Evolutionary conservation across 2,888 invertebrate species (phyloP), one percentile per base, ranked within the genome.

Genomic region (Glomeris marginata): DNA sequence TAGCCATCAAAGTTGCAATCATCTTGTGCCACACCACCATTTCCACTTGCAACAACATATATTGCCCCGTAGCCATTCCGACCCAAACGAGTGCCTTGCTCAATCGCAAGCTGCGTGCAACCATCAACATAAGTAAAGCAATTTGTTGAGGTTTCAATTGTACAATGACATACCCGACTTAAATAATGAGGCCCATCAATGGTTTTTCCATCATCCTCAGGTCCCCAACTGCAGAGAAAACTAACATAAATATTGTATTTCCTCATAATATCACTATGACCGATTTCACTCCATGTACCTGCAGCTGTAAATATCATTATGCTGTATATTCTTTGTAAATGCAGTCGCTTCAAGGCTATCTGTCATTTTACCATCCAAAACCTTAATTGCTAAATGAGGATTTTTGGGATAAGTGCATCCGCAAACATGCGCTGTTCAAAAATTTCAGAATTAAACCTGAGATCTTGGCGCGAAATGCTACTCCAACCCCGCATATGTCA

Each of bases 1-100:
- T 69, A 69, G 13, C 69, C 69, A 57, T 69, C 69, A 60, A 62
- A 69, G 57, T 69, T 69, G 58, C 69, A 69, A 58, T 69, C 67
- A 57, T 69, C 69, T n/a, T 58, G 56, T 47, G 59, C 56, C 18
- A 54, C 55, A 13, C 68, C 68, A 22, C 69, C 69, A 52, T 69
- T 69, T 22, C 69, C 69, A 56, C 68, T 67, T 37, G 69, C 68
- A 52, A 69, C 66, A 40, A 69, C 67, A 58, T 63, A 69, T n/a
- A 69, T 62, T 52, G 62, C 62, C 8, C 69, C 69, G 52, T 65
- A 54, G n/a, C 58, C 58, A 10, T 45, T 49, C 21, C 58, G 41
- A 10, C 58, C 58, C 58, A 61, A 62, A 48, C 63, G 61, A 15
- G 65, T 63, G 8, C 68, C 69, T 56, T 63, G 60, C 36, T 60